Percentiles rank a stretch among this genome's conserved stretches.
These are phyloP conservation scores for Gulo gulo DNA, from an alignment of 2,113 vertebrate species.

Conservation along the genomic window DNA sequence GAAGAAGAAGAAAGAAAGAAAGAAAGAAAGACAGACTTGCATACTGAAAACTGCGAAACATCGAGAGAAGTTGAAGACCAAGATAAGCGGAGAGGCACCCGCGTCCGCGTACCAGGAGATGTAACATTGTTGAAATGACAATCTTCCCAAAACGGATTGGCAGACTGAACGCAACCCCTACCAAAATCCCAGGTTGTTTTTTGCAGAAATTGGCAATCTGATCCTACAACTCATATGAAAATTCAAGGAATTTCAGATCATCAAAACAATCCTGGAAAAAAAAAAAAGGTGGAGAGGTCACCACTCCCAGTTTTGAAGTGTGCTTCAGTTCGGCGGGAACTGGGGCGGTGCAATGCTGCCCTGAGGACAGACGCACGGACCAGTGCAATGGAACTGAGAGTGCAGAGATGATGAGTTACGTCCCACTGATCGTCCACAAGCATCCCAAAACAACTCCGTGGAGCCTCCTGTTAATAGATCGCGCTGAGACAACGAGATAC, in stretches of 20 bases:
- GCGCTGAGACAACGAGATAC: not conserved
- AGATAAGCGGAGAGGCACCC: not conserved
- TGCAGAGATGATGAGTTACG: not conserved
- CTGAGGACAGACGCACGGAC: not conserved
- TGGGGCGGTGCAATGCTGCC: not conserved
- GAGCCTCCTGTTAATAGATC: not conserved
- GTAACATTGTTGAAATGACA: too few species aligned
- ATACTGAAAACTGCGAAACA: not conserved
- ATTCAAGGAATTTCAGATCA: not conserved
- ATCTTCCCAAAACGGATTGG: not conserved
- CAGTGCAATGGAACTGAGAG: not conserved
- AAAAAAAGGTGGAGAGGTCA: not conserved
- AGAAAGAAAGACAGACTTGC: not conserved
- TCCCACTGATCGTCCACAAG: not conserved
- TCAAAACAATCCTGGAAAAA: not conserved
- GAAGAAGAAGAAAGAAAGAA: not conserved
- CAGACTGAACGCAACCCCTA: not conserved
- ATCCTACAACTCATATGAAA: not conserved
- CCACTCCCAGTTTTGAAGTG: not conserved
- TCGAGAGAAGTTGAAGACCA: not conserved
- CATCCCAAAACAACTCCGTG: not conserved
- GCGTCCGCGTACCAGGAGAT: not conserved
- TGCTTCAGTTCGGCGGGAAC: fast-evolving
- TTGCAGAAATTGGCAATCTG: not conserved
- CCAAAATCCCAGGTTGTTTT: not conserved